phyloP scores from a whole-genome alignment of 2,888 invertebrate genomes.

The Acleris cristana region DNA sequence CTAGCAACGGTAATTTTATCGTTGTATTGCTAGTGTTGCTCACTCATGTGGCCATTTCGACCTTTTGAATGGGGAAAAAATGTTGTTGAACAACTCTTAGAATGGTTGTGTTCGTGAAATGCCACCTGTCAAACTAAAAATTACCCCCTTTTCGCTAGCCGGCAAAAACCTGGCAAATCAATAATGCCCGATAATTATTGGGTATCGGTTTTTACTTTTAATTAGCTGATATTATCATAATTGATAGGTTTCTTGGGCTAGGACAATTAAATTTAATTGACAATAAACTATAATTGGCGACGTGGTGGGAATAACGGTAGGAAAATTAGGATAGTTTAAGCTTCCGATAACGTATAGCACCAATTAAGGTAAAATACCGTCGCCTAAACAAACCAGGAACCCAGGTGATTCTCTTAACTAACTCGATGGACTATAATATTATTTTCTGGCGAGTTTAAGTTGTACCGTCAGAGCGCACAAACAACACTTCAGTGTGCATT shows the following conservation, averaged over 20 bases:
- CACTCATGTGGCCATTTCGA: conserved; percentile 55
- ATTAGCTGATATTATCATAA: conserved; percentile 34
- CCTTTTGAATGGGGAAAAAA: conserved; percentile 65
- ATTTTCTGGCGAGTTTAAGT: too few relatives aligned
- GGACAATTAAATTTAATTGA: conserved; percentile 29
- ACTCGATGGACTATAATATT: too few relatives aligned
- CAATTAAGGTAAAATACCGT: too few relatives aligned
- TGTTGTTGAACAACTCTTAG: conserved; percentile 50
- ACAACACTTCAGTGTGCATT: too few relatives aligned
- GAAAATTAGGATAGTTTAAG: conserved; percentile 8
- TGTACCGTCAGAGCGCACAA: too few relatives aligned
- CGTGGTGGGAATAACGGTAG: conserved; percentile 31
- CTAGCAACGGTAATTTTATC: conserved; percentile 25
- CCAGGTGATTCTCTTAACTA: too few relatives aligned
- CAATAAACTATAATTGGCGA: conserved; percentile 23
- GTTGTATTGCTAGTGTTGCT: conserved; percentile 42
- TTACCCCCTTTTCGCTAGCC: conserved; percentile 16
- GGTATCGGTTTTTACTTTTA: conserved; percentile 33
- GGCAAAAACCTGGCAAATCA: conserved; percentile 29
- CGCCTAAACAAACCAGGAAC: too few relatives aligned
- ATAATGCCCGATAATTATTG: conserved; percentile 33
- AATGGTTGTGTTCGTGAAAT: conserved; percentile 62
- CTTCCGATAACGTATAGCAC: neutral
- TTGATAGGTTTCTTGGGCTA: conserved; percentile 24
- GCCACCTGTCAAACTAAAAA: conserved; percentile 60